Conservation (phyloP, 2,113 vertebrate species). For the Callorhinus ursinus region DNA sequence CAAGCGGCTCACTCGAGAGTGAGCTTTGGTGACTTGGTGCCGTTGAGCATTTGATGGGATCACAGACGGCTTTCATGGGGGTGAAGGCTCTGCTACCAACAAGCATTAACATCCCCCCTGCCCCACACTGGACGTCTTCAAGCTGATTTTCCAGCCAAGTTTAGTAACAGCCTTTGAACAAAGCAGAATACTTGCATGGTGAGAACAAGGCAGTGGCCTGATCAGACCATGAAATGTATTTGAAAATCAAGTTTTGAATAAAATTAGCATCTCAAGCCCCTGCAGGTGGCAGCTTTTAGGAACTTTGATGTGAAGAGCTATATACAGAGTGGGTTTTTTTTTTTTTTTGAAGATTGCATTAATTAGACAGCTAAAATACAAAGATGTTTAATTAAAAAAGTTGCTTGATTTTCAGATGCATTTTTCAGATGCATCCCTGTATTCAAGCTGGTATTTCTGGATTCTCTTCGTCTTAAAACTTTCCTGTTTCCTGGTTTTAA, state of each 20-base stretch:
- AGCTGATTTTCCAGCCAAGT: neutral
- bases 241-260: neutral
- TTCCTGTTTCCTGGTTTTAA: neutral
- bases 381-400: neutral
- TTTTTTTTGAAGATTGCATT: neutral
- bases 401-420: neutral
- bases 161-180: neutral
- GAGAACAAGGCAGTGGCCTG: neutral
- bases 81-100: neutral
- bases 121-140: accelerated
- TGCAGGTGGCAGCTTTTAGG: conserved; percentile 20
- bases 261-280: neutral
- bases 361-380: neutral
- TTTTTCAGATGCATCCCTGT: neutral
- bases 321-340: neutral
- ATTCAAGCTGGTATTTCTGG: neutral
- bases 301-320: conserved; percentile 1
- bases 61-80: neutral
- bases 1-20: accelerated
- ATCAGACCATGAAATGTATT: neutral
- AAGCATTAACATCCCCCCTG: accelerated
- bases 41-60: neutral
- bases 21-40: neutral
- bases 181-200: accelerated
- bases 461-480: neutral